A percentile compares a stretch with the other conserved stretches of the same genome.
phyloP scores from a whole-genome alignment of 2,888 invertebrate species.

The Orchesella flavescens region DNA sequence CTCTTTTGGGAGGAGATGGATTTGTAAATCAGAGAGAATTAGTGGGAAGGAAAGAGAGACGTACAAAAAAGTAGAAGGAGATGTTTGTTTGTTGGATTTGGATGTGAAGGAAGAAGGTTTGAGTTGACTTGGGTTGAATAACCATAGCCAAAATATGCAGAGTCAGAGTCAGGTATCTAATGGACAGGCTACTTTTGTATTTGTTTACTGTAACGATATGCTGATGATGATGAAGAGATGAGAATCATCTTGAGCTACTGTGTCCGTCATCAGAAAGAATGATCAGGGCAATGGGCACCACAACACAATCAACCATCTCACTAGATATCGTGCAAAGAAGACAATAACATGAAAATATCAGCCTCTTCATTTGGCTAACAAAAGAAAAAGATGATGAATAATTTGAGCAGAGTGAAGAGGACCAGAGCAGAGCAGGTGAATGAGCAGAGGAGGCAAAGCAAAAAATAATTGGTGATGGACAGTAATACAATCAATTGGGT shows the following conservation, averaged over 20 bases:
- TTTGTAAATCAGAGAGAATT: slow-evolving; percentile 47
- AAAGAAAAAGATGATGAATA: slow-evolving; percentile 52
- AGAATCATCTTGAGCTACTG: neutral
- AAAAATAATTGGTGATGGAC: too few species aligned
- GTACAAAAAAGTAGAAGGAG: neutral
- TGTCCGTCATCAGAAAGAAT: slow-evolving; percentile 4
- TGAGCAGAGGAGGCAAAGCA: neutral
- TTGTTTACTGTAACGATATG: neutral
- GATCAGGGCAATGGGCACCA: neutral
- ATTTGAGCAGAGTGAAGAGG: slow-evolving; percentile 15
- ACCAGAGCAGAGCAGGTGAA: slow-evolving; percentile 29
- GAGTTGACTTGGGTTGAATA: too few species aligned
- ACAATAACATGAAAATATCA: slow-evolving; percentile 14
- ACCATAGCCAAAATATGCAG: too few species aligned
- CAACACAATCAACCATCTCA: too few species aligned
- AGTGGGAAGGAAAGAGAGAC: neutral
- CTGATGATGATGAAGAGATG: neutral
- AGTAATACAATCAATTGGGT: too few species aligned
- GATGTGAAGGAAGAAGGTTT: too few species aligned
- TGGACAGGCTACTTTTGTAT: too few species aligned
- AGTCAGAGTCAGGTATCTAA: too few species aligned
- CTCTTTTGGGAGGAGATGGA: slow-evolving; percentile 40
- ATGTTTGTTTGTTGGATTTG: too few species aligned
- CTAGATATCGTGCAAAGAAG: too few species aligned
- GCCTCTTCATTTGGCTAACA: slow-evolving; percentile 50